phyloP scores from a whole-genome alignment of 2,797 vertebrate genomes.

The Sternotherus odoratus region DNA sequence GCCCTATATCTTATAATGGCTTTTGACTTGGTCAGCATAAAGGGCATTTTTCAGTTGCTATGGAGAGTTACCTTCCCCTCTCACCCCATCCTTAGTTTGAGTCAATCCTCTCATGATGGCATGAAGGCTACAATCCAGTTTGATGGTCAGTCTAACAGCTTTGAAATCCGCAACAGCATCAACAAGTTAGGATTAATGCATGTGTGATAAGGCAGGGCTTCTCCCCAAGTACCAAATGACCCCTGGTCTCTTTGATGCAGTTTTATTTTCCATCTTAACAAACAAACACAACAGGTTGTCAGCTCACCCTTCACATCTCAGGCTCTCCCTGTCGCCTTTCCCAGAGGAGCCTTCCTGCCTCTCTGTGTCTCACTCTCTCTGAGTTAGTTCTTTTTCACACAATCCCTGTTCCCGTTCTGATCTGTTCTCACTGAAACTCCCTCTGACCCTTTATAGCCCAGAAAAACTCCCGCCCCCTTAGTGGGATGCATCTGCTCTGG shows the following conservation, averaged over 20 bases:
- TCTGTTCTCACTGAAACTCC: neutral
- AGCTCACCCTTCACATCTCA: neutral
- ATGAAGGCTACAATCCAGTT: neutral
- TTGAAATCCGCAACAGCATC: neutral
- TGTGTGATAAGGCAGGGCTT: neutral
- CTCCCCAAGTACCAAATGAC: neutral
- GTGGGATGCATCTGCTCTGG: neutral
- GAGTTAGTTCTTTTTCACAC: neutral
- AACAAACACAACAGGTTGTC: neutral
- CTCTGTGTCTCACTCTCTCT: neutral
- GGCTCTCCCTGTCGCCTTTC: neutral
- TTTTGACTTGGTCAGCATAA: no score
- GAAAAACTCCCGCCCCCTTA: neutral
- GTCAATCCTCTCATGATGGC: neutral
- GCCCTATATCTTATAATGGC: no score
- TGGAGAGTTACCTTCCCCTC: no score
- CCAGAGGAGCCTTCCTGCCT: neutral
- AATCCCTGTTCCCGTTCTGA: neutral
- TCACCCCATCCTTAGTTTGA: neutral
- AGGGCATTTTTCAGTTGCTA: no score
- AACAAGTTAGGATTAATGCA: neutral
- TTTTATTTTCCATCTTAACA: neutral
- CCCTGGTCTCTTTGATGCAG: neutral
- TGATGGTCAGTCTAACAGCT: neutral
- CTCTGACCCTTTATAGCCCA: neutral